These are phyloP conservation scores for Ara ararauna DNA, from an alignment of 2,797 vertebrate species.

Conservation along the genomic window DNA sequence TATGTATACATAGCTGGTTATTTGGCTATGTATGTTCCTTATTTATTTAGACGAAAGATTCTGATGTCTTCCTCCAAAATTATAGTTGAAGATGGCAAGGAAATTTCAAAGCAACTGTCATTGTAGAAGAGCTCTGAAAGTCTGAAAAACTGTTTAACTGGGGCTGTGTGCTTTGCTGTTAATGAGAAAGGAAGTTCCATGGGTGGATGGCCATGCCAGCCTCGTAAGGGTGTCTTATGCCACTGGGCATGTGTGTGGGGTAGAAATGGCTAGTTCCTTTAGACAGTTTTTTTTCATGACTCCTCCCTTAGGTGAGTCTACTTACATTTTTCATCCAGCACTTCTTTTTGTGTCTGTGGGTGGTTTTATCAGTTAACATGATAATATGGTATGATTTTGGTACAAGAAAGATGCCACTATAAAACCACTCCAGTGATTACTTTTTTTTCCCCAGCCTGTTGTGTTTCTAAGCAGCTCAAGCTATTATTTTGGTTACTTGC, in stretches of 20 bases:
- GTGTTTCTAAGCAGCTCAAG: neutral
- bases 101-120: neutral
- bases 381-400: neutral
- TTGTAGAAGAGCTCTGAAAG: neutral
- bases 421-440: neutral
- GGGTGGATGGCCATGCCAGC: neutral
- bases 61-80: neutral
- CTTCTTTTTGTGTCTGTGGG: neutral
- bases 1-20: neutral
- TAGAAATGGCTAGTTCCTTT: neutral
- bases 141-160: neutral
- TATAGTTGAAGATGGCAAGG: neutral
- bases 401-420: neutral
- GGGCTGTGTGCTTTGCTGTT: neutral
- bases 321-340: neutral
- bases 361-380: neutral
- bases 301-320: neutral
- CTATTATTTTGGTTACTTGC: neutral
- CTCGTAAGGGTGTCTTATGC: neutral
- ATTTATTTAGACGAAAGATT: neutral
- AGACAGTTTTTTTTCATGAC: neutral
- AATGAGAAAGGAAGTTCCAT: neutral
- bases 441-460: neutral
- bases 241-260: neutral
- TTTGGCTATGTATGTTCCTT: neutral